phyloP scores from a whole-genome alignment of 1,140 invertebrate genomes.

The Brachionus asplanchnoidis region DNA sequence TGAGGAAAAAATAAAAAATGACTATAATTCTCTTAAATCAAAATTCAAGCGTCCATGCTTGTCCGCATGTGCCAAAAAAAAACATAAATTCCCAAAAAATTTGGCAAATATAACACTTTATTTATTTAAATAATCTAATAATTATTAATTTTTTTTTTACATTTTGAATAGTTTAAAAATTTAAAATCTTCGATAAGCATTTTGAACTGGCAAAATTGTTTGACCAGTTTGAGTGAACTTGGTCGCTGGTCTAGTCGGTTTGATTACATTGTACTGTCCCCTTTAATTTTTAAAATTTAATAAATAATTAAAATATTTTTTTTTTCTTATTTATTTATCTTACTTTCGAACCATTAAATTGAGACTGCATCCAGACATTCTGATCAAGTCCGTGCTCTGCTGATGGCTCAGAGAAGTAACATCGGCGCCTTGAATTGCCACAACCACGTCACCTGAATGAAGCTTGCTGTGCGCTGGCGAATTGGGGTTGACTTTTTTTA shows the following conservation, averaged over 20 bases:
- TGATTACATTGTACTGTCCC: conserved; percentile 39
- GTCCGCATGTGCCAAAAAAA: not conserved
- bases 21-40: not conserved
- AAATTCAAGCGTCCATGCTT: conserved; percentile 7
- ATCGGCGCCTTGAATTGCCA: conserved; percentile 23
- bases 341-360: conserved; percentile 37
- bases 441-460: conserved; percentile 29
- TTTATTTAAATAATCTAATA: not conserved
- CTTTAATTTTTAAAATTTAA: not conserved
- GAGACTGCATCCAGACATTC: conserved; percentile 6
- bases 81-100: not conserved
- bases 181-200: conserved; percentile 39
- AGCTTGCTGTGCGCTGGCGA: conserved; percentile 19
- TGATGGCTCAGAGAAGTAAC: not conserved
- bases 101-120: not conserved
- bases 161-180: not conserved
- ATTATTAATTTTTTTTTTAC: not conserved
- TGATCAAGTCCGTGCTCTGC: conserved; percentile 28
- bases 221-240: conserved; percentile 39
- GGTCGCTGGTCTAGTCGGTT: conserved; percentile 28
- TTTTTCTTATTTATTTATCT: not conserved
- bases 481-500: conserved; percentile 38
- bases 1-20: conserved; percentile 6
- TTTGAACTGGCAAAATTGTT: conserved; percentile 39
- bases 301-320: not conserved